Evolutionary conservation across 2,113 vertebrate genomes (phyloP).

Genomic region (Triplophysa siluroides): DNA sequence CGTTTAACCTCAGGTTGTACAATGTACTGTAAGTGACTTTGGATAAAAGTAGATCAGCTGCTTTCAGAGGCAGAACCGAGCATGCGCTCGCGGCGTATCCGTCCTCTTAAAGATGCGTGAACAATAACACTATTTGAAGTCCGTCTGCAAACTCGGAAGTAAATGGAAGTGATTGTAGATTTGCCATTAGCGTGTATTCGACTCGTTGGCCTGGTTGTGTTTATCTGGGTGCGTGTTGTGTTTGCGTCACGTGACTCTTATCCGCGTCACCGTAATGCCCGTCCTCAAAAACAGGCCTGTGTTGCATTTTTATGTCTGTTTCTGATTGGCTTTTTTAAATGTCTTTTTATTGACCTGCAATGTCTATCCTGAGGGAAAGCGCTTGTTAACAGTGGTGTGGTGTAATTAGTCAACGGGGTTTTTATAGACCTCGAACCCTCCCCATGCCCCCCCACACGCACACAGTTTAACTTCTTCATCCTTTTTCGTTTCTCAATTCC

Average conservation of each 20-base stretch:
- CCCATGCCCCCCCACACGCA: slow-evolving; percentile 2
- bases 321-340: slow-evolving; percentile 50
- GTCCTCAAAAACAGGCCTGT: slow-evolving; percentile 44
- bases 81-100: slow-evolving; percentile 13
- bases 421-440: slow-evolving; percentile 54
- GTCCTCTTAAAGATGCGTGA: slow-evolving; percentile 15
- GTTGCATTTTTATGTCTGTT: slow-evolving; percentile 56
- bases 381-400: slow-evolving; percentile 61
- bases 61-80: slow-evolving; percentile 37
- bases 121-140: slow-evolving; percentile 38
- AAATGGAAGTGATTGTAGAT: slow-evolving; percentile 1
- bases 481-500: slow-evolving; percentile 29
- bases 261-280: slow-evolving; percentile 29
- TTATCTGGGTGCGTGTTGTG: slow-evolving; percentile 40
- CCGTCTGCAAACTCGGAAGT: not conserved
- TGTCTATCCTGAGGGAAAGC: slow-evolving; percentile 63
- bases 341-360: slow-evolving; percentile 60
- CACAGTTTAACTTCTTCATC: slow-evolving; percentile 3
- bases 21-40: not conserved
- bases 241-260: not conserved
- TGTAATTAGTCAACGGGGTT: slow-evolving; percentile 65
- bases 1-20: too few species aligned
- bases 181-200: not conserved
- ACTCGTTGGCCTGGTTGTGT: slow-evolving; percentile 23
- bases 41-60: not conserved